phyloP scores from a whole-genome alignment of 1,140 invertebrate genomes.

The Achroia grisella region DNA sequence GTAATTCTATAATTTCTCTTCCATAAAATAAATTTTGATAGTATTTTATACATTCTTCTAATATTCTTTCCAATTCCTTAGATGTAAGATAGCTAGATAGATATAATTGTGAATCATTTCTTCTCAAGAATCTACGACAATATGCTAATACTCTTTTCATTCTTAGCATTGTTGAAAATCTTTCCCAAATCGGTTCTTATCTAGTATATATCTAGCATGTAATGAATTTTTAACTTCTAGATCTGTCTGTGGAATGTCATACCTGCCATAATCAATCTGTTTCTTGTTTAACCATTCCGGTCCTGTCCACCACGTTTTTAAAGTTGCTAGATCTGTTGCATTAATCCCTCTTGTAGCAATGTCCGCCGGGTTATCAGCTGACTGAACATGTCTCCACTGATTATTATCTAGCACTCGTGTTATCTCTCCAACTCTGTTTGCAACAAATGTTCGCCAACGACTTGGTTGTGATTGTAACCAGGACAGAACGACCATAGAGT shows the following conservation, averaged over 20 bases:
- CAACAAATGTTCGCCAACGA: constrained; percentile 41
- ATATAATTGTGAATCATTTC: constrained; percentile 6
- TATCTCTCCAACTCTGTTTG: constrained; percentile 41
- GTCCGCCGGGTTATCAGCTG: constrained; percentile 32
- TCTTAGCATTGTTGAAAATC: constrained; percentile 46
- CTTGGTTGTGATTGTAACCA: constrained; percentile 19
- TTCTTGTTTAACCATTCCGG: constrained; percentile 14
- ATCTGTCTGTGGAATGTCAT: constrained; percentile 9
- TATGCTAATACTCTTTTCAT: constrained; percentile 24
- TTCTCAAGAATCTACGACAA: constrained; percentile 23
- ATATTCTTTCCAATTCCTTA: constrained; percentile 33
- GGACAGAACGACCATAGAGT: constrained; percentile 28
- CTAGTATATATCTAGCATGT: background rate
- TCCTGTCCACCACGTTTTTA: constrained; percentile 16
- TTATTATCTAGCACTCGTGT: constrained; percentile 6
- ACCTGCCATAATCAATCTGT: constrained; percentile 10
- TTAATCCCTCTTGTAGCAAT: constrained; percentile 20
- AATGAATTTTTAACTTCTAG: constrained; percentile 14
- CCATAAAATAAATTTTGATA: constrained; percentile 12
- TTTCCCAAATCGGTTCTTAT: background rate
- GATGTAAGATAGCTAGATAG: constrained; percentile 18
- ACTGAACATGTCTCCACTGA: constrained; percentile 27
- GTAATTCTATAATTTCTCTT: constrained; percentile 3
- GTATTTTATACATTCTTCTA: constrained; percentile 13
- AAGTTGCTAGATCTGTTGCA: constrained; percentile 4